These are phyloP conservation scores for Tragelaphus imberbis DNA, from an alignment of 2,113 vertebrate genomes.

Conservation along the genomic window DNA sequence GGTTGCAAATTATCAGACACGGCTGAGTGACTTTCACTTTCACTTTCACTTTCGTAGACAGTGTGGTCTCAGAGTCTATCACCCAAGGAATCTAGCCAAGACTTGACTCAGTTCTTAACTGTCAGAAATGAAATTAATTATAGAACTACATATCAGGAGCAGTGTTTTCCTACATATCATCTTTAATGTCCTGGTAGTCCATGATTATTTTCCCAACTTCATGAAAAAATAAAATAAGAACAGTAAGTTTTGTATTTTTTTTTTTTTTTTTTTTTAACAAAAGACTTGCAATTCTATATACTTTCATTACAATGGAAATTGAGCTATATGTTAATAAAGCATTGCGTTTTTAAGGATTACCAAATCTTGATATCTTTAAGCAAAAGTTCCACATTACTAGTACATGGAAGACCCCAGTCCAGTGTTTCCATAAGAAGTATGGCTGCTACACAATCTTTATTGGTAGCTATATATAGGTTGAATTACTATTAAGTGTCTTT, in stretches of 20 bases:
- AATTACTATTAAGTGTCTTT: background rate
- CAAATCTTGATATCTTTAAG: background rate
- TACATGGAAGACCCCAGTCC: background rate
- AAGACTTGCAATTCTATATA: background rate
- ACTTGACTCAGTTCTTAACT: background rate
- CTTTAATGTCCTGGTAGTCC: background rate
- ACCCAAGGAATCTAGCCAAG: background rate
- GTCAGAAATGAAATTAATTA: background rate
- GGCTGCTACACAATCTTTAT: background rate
- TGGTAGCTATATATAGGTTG: background rate
- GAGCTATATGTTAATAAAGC: background rate
- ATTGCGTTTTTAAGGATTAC: background rate
- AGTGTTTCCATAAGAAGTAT: background rate
- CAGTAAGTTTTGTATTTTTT: background rate
- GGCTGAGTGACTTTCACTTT: background rate
- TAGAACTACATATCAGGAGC: background rate
- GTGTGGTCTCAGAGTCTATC: background rate
- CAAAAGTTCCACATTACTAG: background rate
- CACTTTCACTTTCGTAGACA: background rate
- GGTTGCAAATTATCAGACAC: background rate
- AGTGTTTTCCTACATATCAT: background rate
- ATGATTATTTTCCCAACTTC: background rate
- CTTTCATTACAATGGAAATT: background rate
- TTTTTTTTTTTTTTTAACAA: background rate
- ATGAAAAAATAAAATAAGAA: slow-evolving; percentile 12